Percentiles rank a stretch among this genome's conserved stretches.
Conservation (phyloP, 2,113 vertebrate species). For the Embiotoca jacksoni region DNA sequence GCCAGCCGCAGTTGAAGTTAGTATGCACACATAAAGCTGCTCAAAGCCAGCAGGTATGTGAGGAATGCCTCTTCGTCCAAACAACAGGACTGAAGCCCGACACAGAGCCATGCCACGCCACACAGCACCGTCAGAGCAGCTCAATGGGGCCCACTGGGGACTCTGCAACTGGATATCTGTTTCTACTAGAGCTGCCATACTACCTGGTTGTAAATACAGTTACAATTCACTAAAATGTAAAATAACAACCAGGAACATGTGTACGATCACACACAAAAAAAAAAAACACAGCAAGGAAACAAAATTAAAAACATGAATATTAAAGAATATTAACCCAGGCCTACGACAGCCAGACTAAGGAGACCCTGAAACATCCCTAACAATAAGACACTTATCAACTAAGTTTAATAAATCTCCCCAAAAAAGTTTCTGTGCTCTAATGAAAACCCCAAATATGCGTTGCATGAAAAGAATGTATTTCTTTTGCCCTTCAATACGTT, state of each 20-base stretch:
- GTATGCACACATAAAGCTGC: constrained; percentile 76
- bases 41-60: constrained; percentile 83
- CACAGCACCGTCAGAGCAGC: constrained; percentile 60
- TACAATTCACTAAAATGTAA: background rate
- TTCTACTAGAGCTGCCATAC: constrained; percentile 25
- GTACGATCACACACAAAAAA: too few species aligned
- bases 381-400: too few species aligned
- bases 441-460: background rate
- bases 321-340: too few species aligned
- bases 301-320: too few species aligned
- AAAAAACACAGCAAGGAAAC: too few species aligned
- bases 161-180: constrained; percentile 40
- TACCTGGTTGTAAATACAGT: constrained; percentile 15
- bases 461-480: background rate
- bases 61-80: constrained; percentile 82
- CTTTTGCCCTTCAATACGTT: constrained; percentile 15
- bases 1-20: constrained; percentile 65
- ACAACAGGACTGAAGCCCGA: constrained; percentile 75
- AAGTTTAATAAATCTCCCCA: too few species aligned
- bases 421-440: background rate
- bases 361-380: too few species aligned
- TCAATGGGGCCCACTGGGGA: constrained; percentile 57
- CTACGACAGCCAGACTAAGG: too few species aligned
- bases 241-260: too few species aligned
- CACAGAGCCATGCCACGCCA: constrained; percentile 61